These are phyloP conservation scores for Disparrhopalites patrizii DNA, from an alignment of 2,888 invertebrate species.

Conservation along the genomic window DNA sequence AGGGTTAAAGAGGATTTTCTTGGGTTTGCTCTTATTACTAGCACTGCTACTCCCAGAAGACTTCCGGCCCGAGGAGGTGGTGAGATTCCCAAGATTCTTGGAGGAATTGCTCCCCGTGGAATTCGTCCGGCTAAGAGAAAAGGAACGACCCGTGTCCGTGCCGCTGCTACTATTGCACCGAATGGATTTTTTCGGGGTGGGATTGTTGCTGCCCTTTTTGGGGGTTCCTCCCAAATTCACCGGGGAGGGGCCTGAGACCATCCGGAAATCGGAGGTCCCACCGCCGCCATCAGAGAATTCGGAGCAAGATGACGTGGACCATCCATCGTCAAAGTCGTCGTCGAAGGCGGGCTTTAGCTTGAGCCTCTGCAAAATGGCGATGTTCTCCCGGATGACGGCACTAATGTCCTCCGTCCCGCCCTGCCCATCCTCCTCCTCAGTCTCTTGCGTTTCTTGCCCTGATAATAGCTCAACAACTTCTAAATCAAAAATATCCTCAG, in stretches of 20 bases:
- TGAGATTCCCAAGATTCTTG: not conserved
- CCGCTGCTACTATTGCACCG: slow-evolving; percentile 7
- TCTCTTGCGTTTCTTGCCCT: too few relatives aligned
- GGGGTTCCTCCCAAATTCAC: not conserved
- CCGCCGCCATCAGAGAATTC: slow-evolving; percentile 36
- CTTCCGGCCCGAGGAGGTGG: not conserved
- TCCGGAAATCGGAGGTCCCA: slow-evolving; percentile 7
- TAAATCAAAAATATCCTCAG: not conserved
- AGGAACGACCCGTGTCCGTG: not conserved
- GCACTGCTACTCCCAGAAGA: slow-evolving; percentile 2
- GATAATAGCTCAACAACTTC: not conserved
- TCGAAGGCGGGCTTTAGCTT: slow-evolving; percentile 60
- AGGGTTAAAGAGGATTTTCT: slow-evolving; percentile 41
- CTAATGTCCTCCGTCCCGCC: slow-evolving; percentile 45
- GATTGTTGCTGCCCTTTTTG: slow-evolving; percentile 1
- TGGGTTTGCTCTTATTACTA: slow-evolving; percentile 15
- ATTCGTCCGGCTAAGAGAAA: not conserved
- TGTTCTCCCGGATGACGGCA: slow-evolving; percentile 47
- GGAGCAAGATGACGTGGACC: slow-evolving; percentile 32
- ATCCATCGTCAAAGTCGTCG: slow-evolving; percentile 65
- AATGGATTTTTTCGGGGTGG: slow-evolving; percentile 10
- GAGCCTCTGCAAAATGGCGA: slow-evolving; percentile 48
- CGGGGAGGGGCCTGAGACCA: not conserved
- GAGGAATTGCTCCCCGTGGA: not conserved
- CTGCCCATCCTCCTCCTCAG: not conserved